Evolutionary conservation across 2,113 vertebrate genomes (phyloP), one percentile per base, ranked within the genome.

Genomic region (Anser cygnoides): DNA sequence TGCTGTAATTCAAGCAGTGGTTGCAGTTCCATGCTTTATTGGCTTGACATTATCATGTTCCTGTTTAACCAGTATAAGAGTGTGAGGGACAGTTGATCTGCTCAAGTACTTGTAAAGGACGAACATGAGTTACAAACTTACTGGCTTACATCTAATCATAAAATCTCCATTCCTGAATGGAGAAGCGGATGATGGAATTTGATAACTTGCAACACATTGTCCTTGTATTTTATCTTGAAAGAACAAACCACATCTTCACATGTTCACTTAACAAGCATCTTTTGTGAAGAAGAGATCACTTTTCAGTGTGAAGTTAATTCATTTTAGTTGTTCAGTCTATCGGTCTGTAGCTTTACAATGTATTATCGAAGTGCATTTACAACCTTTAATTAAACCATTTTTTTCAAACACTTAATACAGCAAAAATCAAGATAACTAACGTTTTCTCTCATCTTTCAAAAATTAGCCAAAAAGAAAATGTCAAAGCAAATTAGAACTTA

Each of bases 371-470:
- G 35, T 57, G 15, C 9, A 15, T 90, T 94, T 88, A 28, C 41
- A 61, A 55, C 22, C 41, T 84, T 20, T 54, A 78, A 63, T 78
- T 84, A 81, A 92, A 68, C 39, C 1, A 1, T 59, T 66, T 23
- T 92, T 92, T 74, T 92, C 33, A 65, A 73, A 75, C 54, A 41
- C 44, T 68, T 87, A 37, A 39, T 37, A 66, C 33, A 10, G 5
- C 25, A 54, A 23, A 62, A 44, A 90, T 92, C 39, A 75, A 50
- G 59, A 49, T 78, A 71, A 73, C 13, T 29, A 54, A 41, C 0
- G 1, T 21, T 90, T 84, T 88, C 75, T 8, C 11, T n/a, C 43
- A 39, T 81, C 46, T 93, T 96, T 92, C 58, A 91, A 63, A 96
- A 41, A 3, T 4, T 13, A 61, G 5, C 21, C 70, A 73, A 81